phyloP scores from a whole-genome alignment of 1,140 invertebrate species.

The Trachymyrmex cornetzi region DNA sequence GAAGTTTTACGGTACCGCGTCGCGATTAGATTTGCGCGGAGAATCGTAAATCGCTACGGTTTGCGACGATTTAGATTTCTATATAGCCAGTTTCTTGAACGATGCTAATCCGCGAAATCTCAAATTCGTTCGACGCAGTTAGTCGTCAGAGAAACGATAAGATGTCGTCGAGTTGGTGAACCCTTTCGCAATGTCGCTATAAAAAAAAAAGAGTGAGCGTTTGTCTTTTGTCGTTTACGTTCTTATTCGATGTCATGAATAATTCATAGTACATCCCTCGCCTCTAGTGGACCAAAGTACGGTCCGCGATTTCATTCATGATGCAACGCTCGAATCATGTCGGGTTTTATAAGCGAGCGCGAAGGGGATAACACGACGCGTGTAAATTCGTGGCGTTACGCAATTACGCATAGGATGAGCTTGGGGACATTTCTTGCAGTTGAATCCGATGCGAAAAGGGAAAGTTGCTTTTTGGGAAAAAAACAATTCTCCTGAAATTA shows the following conservation, averaged over 20 bases:
- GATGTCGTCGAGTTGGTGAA: conserved; percentile 12
- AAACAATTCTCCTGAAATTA: neutral
- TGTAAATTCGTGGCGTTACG: conserved; percentile 49
- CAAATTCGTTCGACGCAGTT: neutral
- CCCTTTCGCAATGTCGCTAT: conserved; percentile 5
- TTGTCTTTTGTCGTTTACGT: conserved; percentile 56
- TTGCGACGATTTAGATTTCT: neutral
- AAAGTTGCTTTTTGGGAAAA: neutral
- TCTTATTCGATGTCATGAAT: conserved; percentile 60
- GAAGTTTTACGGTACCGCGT: conserved; percentile 32
- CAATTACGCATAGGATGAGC: conserved; percentile 19
- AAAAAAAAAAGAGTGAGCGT: conserved; percentile 13
- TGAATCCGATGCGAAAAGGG: neutral
- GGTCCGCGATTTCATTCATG: conserved; percentile 64
- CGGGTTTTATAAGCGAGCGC: conserved; percentile 56
- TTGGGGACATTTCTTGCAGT: neutral
- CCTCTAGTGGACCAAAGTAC: conserved; percentile 63
- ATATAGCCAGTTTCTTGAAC: neutral
- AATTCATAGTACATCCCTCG: conserved; percentile 63
- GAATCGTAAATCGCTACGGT: conserved; percentile 23
- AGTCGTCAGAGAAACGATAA: neutral
- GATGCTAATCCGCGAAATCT: neutral
- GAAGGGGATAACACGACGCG: conserved; percentile 48
- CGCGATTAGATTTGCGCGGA: conserved; percentile 38
- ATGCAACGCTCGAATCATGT: conserved; percentile 64